Percentiles rank a stretch among this genome's conserved stretches.
Evolutionary conservation across 2,113 vertebrate genomes (phyloP).

Genomic region (Tricholaema leucomelas): DNA sequence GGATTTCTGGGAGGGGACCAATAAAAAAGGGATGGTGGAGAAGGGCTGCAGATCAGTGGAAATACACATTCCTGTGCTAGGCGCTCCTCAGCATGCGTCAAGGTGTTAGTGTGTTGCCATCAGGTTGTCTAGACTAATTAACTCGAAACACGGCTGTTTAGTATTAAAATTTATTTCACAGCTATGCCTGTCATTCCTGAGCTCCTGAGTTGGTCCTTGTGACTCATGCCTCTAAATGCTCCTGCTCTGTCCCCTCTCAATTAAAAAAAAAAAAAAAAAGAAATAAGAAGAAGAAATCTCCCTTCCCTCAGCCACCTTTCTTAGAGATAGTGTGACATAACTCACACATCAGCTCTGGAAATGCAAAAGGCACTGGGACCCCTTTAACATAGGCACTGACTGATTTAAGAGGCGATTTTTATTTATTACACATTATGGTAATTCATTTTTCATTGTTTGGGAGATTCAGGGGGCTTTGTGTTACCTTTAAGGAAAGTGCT

Average conservation of each 20-base stretch:
- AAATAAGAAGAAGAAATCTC: background rate
- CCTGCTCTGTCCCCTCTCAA: rapidly evolving
- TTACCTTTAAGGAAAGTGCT: conserved; percentile 62
- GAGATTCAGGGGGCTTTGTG: conserved; percentile 33
- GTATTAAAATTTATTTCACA: background rate
- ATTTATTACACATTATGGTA: conserved; percentile 51
- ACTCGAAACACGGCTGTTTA: background rate
- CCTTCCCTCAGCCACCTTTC: background rate
- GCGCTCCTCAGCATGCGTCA: background rate
- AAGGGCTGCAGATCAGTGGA: background rate
- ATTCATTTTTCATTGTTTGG: conserved; percentile 61
- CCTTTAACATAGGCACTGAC: background rate
- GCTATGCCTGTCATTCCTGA: background rate
- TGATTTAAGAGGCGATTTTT: conserved; percentile 54
- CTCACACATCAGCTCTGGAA: conserved; percentile 9
- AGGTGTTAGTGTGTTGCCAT: background rate
- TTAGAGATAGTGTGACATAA: background rate
- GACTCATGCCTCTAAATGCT: background rate
- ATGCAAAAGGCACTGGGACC: background rate
- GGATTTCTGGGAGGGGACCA: background rate
- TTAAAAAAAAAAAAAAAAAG: background rate
- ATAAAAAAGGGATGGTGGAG: background rate
- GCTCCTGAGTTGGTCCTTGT: background rate
- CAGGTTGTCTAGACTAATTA: conserved; percentile 29
- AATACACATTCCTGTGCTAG: background rate